Base-by-base conservation (phyloP, 2,797 vertebrate genomes). In the Sebastes flavidus region DNA sequence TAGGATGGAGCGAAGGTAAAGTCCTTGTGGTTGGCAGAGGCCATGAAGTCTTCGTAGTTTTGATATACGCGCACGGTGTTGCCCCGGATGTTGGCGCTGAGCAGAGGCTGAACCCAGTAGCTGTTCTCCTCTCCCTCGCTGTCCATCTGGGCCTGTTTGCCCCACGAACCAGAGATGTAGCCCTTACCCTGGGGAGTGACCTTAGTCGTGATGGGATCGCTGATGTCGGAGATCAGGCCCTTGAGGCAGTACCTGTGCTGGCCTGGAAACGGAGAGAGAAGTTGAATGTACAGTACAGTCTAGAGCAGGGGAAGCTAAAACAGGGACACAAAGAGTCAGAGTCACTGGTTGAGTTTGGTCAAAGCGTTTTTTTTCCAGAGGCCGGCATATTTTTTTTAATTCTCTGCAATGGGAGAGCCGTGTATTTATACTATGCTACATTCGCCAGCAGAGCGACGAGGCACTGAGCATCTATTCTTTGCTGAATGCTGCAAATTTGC, bases 101-200 rank as follows among this genome's bases (percentile, higher is more conserved):
- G 8, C 24, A 96, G 85, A 27, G 92, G 54, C 49, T 92, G 93
- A 52, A 96, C 79, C 95, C 95, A 96, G 86, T 94, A 94, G 6
- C 22, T 81, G 22, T 74, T 56, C 36, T 62, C 65, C 54, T 87
- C 34, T 3, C 2, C 80, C 0, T 75, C 42, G 1, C 70, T 81
- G 16, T 74, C 62, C 2, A 3, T 20, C 54, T 82, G 46, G 5
- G 91, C 77, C 70, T 96, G 92, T 56, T 88, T 90, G 3, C 95
- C 95, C 95, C 95, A 96, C 0, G 94, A 94, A 5, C 95, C 95
- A 4, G 93, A 91, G 25, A 82, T 69, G 55, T 86, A 87, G 58
- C 14, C 84, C 32, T 88, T 92, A 52, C 91, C 86, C 0, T 78
- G 56, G 1, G 95, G 93, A 56, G 84, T 91, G 72, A 94, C 4